A percentile compares a stretch with the other conserved stretches of the same genome.
These are phyloP conservation scores for Zele albiditarsus DNA, from an alignment of 2,888 invertebrate species.

Conservation along the genomic window DNA sequence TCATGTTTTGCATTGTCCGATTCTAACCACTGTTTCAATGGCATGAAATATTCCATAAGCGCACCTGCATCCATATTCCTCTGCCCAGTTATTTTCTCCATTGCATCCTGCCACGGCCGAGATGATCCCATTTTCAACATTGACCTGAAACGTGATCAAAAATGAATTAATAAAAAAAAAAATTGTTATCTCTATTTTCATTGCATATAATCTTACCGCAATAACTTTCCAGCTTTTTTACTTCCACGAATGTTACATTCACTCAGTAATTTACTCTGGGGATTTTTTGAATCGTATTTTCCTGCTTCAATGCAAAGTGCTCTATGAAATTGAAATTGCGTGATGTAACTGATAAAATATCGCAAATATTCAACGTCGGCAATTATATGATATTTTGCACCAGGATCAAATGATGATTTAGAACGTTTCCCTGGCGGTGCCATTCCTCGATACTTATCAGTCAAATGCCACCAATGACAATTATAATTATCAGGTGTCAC, in stretches of 20 bases:
- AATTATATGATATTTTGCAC: slow-evolving; percentile 73
- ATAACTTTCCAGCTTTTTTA: slow-evolving; percentile 83
- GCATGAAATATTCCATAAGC: slow-evolving; percentile 86
- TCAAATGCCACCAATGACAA: slow-evolving; percentile 75
- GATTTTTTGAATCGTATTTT: slow-evolving; percentile 82
- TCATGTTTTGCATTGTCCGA: slow-evolving; percentile 83
- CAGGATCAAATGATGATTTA: slow-evolving; percentile 79
- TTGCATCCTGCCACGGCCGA: slow-evolving; percentile 88
- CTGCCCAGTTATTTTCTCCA: slow-evolving; percentile 85
- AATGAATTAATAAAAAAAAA: too few species aligned
- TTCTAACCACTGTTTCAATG: slow-evolving; percentile 83
- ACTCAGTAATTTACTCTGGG: slow-evolving; percentile 80
- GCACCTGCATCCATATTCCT: slow-evolving; percentile 84
- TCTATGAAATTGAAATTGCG: slow-evolving; percentile 91
- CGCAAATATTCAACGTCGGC: slow-evolving; percentile 75
- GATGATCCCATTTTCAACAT: slow-evolving; percentile 82
- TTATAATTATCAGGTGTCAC: slow-evolving; percentile 78
- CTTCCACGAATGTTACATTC: slow-evolving; percentile 91
- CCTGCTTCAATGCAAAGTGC: slow-evolving; percentile 85
- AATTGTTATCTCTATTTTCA: background rate
- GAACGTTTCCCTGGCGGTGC: slow-evolving; percentile 78
- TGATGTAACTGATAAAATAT: slow-evolving; percentile 84
- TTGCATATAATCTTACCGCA: slow-evolving; percentile 72
- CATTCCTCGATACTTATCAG: slow-evolving; percentile 77
- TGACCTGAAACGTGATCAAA: slow-evolving; percentile 68